Evolutionary conservation across 2,888 invertebrate species (phyloP).

Genomic region (Plusia festucae): DNA sequence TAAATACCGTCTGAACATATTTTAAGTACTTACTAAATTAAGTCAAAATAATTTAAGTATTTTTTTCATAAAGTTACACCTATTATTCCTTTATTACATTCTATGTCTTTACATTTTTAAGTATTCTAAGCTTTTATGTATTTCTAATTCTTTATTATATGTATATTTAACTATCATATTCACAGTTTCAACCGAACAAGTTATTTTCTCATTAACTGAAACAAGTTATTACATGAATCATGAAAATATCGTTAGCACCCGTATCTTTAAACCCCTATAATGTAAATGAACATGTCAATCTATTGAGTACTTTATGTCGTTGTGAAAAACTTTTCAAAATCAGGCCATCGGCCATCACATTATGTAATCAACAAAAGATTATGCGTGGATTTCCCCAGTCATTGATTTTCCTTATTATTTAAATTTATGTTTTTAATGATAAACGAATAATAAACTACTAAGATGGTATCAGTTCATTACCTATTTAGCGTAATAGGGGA

Average conservation of each 20-base stretch:
- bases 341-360: conserved; percentile 41
- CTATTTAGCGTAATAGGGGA: too few relatives aligned
- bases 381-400: conserved; percentile 24
- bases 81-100: too few relatives aligned
- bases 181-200: not conserved
- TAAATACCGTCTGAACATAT: too few relatives aligned
- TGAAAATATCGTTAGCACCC: conserved; percentile 35
- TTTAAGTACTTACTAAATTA: too few relatives aligned
- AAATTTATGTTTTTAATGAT: not conserved
- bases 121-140: too few relatives aligned
- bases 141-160: too few relatives aligned
- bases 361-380: conserved; percentile 20
- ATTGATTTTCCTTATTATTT: not conserved
- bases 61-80: too few relatives aligned
- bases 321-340: conserved; percentile 54
- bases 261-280: conserved; percentile 52
- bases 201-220: conserved; percentile 1
- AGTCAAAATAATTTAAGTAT: too few relatives aligned
- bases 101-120: too few relatives aligned
- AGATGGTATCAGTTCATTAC: not conserved
- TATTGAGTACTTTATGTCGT: conserved; percentile 35
- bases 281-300: conserved; percentile 38
- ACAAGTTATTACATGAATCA: conserved; percentile 19
- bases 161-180: too few relatives aligned
- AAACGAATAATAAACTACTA: not conserved